These are phyloP conservation scores for Ips nitidus DNA, from an alignment of 1,140 invertebrate species.

Conservation along the genomic window DNA sequence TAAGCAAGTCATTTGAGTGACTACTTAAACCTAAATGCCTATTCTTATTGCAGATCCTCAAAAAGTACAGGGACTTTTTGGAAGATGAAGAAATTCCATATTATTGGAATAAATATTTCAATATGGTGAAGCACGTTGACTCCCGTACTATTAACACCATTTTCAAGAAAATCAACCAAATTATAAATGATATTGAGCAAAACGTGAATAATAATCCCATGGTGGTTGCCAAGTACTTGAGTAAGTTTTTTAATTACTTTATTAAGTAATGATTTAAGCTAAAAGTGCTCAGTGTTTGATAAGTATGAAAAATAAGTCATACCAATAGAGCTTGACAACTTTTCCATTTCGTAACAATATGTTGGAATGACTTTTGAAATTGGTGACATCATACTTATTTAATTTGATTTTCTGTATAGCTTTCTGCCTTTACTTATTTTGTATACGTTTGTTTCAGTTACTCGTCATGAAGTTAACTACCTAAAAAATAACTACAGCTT, in stretches of 20 bases:
- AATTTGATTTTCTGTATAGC: too few relatives aligned
- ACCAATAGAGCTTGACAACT: too few relatives aligned
- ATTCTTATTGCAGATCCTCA: background rate
- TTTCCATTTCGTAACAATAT: too few relatives aligned
- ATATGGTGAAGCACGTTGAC: background rate
- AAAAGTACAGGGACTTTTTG: constrained; percentile 2
- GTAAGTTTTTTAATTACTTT: background rate
- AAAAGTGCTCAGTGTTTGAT: too few relatives aligned
- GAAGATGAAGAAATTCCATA: background rate
- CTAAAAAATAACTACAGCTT: too few relatives aligned
- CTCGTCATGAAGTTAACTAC: too few relatives aligned
- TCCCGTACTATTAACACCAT: background rate
- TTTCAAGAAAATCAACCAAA: constrained; percentile 11
- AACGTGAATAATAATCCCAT: constrained; percentile 15
- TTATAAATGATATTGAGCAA: constrained; percentile 29
- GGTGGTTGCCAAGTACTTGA: constrained; percentile 18
- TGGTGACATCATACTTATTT: too few relatives aligned
- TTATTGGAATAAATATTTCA: background rate
- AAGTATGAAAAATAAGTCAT: too few relatives aligned
- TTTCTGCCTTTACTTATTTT: too few relatives aligned
- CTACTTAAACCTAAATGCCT: background rate
- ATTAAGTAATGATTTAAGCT: too few relatives aligned
- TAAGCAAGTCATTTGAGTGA: background rate
- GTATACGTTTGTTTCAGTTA: too few relatives aligned
- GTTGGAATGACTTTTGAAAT: too few relatives aligned